Evolutionary conservation across 2,797 vertebrate species (phyloP).

Genomic region (Somateria mollissima): DNA sequence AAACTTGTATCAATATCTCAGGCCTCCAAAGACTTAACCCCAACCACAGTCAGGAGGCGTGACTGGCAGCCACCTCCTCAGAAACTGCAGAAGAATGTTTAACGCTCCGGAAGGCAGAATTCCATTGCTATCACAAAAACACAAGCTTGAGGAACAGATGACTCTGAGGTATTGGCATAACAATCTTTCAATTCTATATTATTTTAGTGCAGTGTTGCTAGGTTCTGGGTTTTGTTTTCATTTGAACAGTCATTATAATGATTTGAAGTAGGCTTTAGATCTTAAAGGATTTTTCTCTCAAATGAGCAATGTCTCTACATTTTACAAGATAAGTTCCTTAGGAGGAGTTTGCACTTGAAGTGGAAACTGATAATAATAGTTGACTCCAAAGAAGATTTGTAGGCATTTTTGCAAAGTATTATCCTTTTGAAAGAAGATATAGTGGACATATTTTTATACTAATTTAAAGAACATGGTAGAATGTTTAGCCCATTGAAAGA

Average conservation of each 20-base stretch:
- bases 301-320: neutral
- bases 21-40: neutral
- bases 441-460: neutral
- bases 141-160: neutral
- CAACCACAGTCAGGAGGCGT: neutral
- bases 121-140: neutral
- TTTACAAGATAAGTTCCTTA: neutral
- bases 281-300: neutral
- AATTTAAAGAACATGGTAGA: neutral
- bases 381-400: neutral
- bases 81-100: neutral
- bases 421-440: neutral
- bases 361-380: neutral
- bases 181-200: neutral
- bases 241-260: neutral
- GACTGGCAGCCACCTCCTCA: neutral
- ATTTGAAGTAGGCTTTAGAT: neutral
- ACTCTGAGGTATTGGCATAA: neutral
- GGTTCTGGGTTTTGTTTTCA: neutral
- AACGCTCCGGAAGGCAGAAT: neutral
- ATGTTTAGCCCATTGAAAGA: neutral
- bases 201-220: neutral
- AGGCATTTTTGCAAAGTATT: neutral
- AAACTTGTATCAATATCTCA: neutral
- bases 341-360: neutral